A percentile compares a stretch with the other conserved stretches of the same genome.
Conservation (phyloP, 1,140 invertebrate species). For the Stenopsyche tienmushanensis region DNA sequence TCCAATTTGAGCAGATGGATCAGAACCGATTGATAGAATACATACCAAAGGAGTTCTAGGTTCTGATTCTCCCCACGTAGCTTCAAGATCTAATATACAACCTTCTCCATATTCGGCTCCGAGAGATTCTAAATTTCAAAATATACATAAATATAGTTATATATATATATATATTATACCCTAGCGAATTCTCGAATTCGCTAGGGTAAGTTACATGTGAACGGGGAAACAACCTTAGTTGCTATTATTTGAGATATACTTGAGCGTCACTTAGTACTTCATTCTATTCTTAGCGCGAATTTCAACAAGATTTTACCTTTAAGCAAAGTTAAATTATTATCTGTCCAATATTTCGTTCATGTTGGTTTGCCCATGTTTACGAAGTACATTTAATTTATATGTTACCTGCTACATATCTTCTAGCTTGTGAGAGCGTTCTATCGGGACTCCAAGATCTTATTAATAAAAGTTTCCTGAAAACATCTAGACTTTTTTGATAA, state of each 20-base stretch:
- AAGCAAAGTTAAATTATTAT: too few species aligned
- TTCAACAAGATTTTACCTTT: too few species aligned
- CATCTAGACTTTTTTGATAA: conserved; percentile 84
- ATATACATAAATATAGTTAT: conserved; percentile 11
- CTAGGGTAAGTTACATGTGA: too few species aligned
- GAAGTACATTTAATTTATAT: too few species aligned
- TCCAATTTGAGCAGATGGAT: conserved; percentile 93
- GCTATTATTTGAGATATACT: too few species aligned
- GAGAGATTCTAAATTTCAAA: conserved; percentile 67
- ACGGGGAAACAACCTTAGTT: too few species aligned
- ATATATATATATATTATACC: neutral
- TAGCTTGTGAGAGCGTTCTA: conserved; percentile 89
- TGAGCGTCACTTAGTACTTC: too few species aligned
- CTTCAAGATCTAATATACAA: conserved; percentile 88
- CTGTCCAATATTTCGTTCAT: too few species aligned
- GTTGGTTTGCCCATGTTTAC: too few species aligned
- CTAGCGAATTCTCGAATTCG: too few species aligned
- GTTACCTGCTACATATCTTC: conserved; percentile 81
- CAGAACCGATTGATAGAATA: conserved; percentile 91
- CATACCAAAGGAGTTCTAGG: conserved; percentile 87
- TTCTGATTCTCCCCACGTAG: conserved; percentile 87
- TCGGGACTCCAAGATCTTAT: conserved; percentile 96
- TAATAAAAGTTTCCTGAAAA: conserved; percentile 86
- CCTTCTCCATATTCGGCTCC: conserved; percentile 90
- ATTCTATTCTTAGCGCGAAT: too few species aligned